Conservation (phyloP, 2,113 vertebrate species). For the Bubo bubo region DNA sequence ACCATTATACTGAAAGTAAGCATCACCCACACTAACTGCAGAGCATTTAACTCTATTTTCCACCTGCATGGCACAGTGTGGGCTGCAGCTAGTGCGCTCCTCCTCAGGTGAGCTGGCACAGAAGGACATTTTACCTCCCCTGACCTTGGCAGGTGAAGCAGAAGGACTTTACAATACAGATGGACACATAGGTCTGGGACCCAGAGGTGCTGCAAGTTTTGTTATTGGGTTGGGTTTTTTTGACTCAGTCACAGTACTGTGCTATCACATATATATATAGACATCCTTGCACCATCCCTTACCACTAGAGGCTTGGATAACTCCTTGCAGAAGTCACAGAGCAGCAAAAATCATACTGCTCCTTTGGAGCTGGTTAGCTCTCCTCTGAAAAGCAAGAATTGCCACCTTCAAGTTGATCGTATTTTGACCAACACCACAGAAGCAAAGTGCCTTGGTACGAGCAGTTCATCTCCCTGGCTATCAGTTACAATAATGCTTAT, state of each 20-base stretch:
- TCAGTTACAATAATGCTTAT: background rate
- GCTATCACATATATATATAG: background rate
- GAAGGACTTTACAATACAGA: background rate
- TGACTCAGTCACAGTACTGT: background rate
- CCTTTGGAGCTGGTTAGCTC: background rate
- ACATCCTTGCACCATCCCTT: background rate
- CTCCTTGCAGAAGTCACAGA: background rate
- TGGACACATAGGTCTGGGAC: background rate
- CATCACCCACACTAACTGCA: background rate
- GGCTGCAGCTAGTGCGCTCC: fast-evolving
- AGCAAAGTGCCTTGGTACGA: background rate
- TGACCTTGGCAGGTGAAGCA: background rate
- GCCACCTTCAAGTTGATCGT: background rate
- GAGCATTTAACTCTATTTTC: background rate
- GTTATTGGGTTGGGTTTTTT: background rate
- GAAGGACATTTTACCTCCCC: background rate
- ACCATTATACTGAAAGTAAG: background rate
- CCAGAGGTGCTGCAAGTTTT: background rate
- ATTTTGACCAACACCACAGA: background rate
- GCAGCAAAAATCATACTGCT: background rate
- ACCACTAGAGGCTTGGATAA: background rate
- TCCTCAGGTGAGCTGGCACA: fast-evolving
- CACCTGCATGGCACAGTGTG: background rate
- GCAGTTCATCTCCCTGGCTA: background rate
- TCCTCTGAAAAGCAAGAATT: background rate